Base-by-base conservation (phyloP, 2,113 vertebrate genomes). In the western clawed frog (Xenopus tropicalis) region DNA sequence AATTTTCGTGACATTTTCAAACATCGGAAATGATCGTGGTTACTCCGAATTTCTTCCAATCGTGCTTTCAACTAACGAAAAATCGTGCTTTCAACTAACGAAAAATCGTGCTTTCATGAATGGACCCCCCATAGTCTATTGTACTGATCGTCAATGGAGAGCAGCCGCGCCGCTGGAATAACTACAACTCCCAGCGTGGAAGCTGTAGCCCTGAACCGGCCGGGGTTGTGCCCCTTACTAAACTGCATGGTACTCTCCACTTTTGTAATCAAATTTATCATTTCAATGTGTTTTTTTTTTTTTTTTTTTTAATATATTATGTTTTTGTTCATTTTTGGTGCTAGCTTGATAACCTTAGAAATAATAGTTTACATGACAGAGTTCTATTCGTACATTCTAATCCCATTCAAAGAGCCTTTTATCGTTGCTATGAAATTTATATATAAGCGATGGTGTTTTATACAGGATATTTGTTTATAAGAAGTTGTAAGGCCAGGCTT, bases 191-290 rank as follows among this genome's bases (percentile, higher is more conserved):
- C 2, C 29, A 37, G 6, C 29, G 6, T 37, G 29, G 29, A 37
- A 37, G 29, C 29, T 37, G 29, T 37, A 37, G 29, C 29, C 10
- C 29, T 37, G 29, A 6, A 37, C 6, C 29, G 3, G 6, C 6
- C 29, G 6, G 29, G 29, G 29, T 51, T 51, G n/a, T n/a, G n/a
- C n/a, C n/a, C 22, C 75, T n/a, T 71, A 76, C 10, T 65, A 77
- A 44, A 23, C n/a, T n/a, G 52, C 69, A 61, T 57, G 54, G 59
- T 77, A 42, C 14, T 69, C 71, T 22, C 0, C 22, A 70, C 4
- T 75, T 25, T 70, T 77, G 66, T 44, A 72, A 76, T 79, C 61
- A 37, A 67, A 82, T 79, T 78, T 66, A 70, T 24, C 67, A 10
- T 25, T 57, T 42, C 69, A 54, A 80, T 24, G 77, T 42, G 52